These are phyloP conservation scores for Dastarcus helophoroides DNA, from an alignment of 2,888 invertebrate genomes.

Conservation along the genomic window DNA sequence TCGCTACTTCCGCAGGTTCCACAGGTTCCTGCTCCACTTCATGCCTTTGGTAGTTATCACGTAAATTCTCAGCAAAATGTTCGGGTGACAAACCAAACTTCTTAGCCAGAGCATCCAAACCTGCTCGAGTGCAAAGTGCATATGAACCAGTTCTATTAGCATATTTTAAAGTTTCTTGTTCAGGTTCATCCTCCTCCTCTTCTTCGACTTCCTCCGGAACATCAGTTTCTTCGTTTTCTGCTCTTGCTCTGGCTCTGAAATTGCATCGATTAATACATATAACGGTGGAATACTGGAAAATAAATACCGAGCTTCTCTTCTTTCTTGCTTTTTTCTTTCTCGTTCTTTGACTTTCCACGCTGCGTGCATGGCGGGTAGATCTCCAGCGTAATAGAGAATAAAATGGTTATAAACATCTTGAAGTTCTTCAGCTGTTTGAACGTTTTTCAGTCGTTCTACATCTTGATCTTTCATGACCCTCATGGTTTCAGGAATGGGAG, in stretches of 20 bases:
- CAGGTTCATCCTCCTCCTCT: slow-evolving; percentile 44
- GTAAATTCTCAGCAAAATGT: slow-evolving; percentile 91
- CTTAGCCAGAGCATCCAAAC: slow-evolving; percentile 73
- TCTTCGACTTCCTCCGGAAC: slow-evolving; percentile 45
- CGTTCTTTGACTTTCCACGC: slow-evolving; percentile 54
- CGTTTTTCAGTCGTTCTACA: slow-evolving; percentile 61
- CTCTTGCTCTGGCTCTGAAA: slow-evolving; percentile 37
- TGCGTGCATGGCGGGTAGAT: slow-evolving; percentile 74
- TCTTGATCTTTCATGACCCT: slow-evolving; percentile 78
- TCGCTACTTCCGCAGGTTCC: slow-evolving; percentile 74
- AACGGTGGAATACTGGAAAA: neutral
- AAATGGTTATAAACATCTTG: slow-evolving; percentile 92
- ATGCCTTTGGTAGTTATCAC: slow-evolving; percentile 89
- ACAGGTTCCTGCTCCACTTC: slow-evolving; percentile 87
- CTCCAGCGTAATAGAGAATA: slow-evolving; percentile 79
- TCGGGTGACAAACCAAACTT: slow-evolving; percentile 89
- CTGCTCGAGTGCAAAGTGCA: slow-evolving; percentile 73
- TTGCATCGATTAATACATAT: neutral
- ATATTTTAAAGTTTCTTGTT: slow-evolving; percentile 63
- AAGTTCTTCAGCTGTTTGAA: slow-evolving; percentile 81
- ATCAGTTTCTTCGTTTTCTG: slow-evolving; percentile 54
- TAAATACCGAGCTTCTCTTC: slow-evolving; percentile 24
- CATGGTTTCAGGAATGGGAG: slow-evolving; percentile 71
- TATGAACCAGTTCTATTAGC: slow-evolving; percentile 83
- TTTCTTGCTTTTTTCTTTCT: slow-evolving; percentile 48